Base-by-base conservation (phyloP, 1,140 invertebrate species). In the Leptopilina clavipes region DNA sequence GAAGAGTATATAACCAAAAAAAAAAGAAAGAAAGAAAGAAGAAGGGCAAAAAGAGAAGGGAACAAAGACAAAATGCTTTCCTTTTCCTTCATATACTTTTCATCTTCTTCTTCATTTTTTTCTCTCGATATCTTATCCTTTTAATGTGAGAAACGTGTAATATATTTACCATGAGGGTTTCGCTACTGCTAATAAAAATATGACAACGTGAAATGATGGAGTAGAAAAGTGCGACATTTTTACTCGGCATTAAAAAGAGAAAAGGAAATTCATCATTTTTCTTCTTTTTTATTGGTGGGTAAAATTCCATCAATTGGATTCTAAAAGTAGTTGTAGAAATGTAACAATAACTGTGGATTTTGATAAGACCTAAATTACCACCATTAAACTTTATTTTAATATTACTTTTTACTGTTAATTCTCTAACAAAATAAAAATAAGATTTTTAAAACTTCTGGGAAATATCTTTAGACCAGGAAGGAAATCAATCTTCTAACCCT, bases 61-160 rank as follows among this genome's bases (percentile, higher is more conserved):
- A 31, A 65, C 22, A 9, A 65, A 65, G 59, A 37, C 25, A 65
- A n/a, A 65, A 52, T 52, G 8, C 25, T 25, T n/a, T 37, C 7
- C 18, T 54, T 59, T 25, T 18, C 11, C 76, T 72, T 81, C 76
- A 80, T n/a, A n/a, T n/a, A n/a, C 79, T 80, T 80, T 74, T 70
- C 77, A 73, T 12, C 74, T 73, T 70, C 43, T 70, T n/a, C 12
- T 71, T 54, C 71, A 37, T 79, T 76, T 76, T 73, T n/a, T 70
- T 70, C 76, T 79, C 40, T 45, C 73, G 74, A 81, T 81, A 77
- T 79, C 70, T 79, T 79, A 65, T 81, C 70, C 75, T 74, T 80
- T 77, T 83, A 79, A 81, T 83, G 82, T 83, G 78, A 81, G 79
- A 83, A 83, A 73, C 82, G 76, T 83, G 82, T 83, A 83, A 83